These are phyloP conservation scores for Podarcis lilfordi DNA, from an alignment of 2,797 vertebrate species.

Conservation along the genomic window DNA sequence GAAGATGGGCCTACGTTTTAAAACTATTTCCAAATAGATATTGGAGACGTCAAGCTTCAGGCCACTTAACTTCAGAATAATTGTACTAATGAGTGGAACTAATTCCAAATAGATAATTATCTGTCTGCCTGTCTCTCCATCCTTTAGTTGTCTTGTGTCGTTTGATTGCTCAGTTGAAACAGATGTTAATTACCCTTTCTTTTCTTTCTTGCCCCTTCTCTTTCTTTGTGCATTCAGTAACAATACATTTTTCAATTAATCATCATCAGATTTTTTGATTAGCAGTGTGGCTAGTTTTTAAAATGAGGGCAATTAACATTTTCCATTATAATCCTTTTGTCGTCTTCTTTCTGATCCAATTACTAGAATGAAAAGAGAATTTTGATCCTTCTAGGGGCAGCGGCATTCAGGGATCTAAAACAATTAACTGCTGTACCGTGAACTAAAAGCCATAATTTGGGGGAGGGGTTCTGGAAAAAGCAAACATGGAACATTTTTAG, in stretches of 20 bases:
- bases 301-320: conserved; percentile 15
- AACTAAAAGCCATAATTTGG: background rate
- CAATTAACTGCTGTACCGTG: background rate
- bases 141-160: background rate
- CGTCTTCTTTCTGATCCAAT: conserved; percentile 12
- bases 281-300: background rate
- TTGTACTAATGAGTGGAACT: background rate
- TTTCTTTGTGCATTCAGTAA: conserved; percentile 25
- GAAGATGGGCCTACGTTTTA: background rate
- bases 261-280: conserved; percentile 14
- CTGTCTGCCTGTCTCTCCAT: background rate
- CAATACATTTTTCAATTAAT: conserved; percentile 20
- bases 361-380: background rate
- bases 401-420: background rate
- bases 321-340: conserved; percentile 5
- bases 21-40: conserved; percentile 10
- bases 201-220: background rate
- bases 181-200: conserved; percentile 1
- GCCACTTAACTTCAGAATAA: conserved; percentile 1
- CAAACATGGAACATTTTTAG: conserved; percentile 5
- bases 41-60: background rate
- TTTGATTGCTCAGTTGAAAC: conserved; percentile 17
- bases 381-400: background rate
- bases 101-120: conserved; percentile 6
- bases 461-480: conserved; percentile 1